A percentile compares a stretch with the other conserved stretches of the same genome.
Conservation (phyloP, 2,797 vertebrate genomes). For the Chelmon rostratus region DNA sequence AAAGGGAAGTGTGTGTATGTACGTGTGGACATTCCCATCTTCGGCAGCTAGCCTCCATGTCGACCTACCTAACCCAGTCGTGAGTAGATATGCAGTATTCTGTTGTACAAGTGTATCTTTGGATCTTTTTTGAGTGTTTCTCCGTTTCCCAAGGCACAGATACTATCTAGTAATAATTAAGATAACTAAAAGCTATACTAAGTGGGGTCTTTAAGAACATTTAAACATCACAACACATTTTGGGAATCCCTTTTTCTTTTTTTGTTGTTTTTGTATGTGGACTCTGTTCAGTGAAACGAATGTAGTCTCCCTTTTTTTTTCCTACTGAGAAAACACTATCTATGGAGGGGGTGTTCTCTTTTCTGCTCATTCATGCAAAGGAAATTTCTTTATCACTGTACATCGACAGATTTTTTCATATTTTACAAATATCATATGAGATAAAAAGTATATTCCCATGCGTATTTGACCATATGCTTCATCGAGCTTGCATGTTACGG, state of each 20-base stretch:
- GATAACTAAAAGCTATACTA: conserved; percentile 69
- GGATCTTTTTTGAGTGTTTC: conserved; percentile 89
- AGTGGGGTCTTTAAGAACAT: conserved; percentile 89
- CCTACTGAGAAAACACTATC: conserved; percentile 87
- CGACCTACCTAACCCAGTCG: conserved; percentile 87
- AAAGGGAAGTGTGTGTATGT: conserved; percentile 85
- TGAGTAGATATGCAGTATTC: conserved; percentile 95
- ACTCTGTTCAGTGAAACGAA: conserved; percentile 92
- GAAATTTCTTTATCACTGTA: conserved; percentile 86
- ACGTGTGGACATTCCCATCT: conserved; percentile 88
- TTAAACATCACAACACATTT: conserved; percentile 88
- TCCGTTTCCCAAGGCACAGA: conserved; percentile 88
- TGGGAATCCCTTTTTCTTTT: conserved; percentile 77
- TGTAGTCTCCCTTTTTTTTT: conserved; percentile 83
- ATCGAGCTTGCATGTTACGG: conserved; percentile 93
- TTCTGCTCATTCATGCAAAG: conserved; percentile 87
- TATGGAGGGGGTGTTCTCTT: conserved; percentile 81
- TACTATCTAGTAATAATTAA: conserved; percentile 82
- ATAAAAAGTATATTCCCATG: conserved; percentile 90
- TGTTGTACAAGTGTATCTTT: conserved; percentile 92
- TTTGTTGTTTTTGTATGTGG: conserved; percentile 85
- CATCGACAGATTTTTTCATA: conserved; percentile 87
- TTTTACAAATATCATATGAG: conserved; percentile 90
- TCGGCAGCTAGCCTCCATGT: conserved; percentile 93
- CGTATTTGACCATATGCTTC: conserved; percentile 91